phyloP scores from a whole-genome alignment of 1,140 invertebrate genomes.

The Lepidotrigona ventralis region DNA sequence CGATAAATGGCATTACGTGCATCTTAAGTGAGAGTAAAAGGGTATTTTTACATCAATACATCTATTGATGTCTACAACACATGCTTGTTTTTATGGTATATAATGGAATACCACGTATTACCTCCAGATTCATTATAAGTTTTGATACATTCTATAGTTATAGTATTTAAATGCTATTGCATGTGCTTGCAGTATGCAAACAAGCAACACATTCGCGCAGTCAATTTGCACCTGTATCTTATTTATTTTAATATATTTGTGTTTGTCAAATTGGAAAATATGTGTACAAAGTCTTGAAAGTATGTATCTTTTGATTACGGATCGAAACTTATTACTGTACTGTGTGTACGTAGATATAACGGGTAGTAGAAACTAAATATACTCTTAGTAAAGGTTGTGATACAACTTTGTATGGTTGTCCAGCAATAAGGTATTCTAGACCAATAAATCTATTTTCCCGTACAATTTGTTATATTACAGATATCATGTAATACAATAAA shows the following conservation, averaged over 20 bases:
- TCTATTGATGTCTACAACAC: constrained; percentile 28
- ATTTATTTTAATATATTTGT: constrained; percentile 36
- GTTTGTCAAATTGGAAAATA: constrained; percentile 1
- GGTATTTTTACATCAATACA: constrained; percentile 27
- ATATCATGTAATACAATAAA: constrained; percentile 46
- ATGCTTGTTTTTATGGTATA: constrained; percentile 38
- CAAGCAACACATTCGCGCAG: constrained; percentile 9
- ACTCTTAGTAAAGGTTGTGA: constrained; percentile 53
- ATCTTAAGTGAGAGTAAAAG: constrained; percentile 78
- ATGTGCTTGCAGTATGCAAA: constrained; percentile 43
- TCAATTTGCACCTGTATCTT: not conserved
- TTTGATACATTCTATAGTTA: constrained; percentile 40
- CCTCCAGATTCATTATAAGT: constrained; percentile 24
- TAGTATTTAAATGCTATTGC: constrained; percentile 48
- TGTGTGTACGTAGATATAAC: not conserved
- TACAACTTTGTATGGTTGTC: not conserved
- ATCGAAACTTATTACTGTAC: constrained; percentile 22
- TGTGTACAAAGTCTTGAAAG: constrained; percentile 1
- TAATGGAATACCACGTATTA: constrained; percentile 35
- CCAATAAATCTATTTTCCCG: not conserved
- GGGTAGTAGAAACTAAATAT: constrained; percentile 18
- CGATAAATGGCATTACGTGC: constrained; percentile 88
- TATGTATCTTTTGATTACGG: not conserved
- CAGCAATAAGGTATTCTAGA: constrained; percentile 8
- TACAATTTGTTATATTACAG: constrained; percentile 42